Evolutionary conservation across 1,140 invertebrate species (phyloP).

Genomic region (Aphelinus atriplicis): DNA sequence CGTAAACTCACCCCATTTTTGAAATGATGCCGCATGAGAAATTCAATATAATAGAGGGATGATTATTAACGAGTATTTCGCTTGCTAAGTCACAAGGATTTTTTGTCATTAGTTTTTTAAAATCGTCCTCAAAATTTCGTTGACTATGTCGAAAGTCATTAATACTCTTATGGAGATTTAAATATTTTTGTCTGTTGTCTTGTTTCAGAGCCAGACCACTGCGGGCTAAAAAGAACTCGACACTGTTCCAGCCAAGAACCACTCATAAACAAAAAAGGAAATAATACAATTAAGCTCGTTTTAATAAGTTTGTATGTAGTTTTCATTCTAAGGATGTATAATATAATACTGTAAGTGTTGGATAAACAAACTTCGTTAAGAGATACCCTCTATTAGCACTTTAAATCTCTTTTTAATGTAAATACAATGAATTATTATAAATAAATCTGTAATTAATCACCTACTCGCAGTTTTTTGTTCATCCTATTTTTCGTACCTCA

Average conservation of each 20-base stretch:
- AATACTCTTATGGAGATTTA: too few species aligned
- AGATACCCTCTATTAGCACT: slow-evolving; percentile 42
- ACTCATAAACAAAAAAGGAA: slow-evolving; percentile 46
- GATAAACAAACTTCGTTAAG: slow-evolving; percentile 59
- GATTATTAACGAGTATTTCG: too few species aligned
- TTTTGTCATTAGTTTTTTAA: too few species aligned
- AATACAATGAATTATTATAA: slow-evolving; percentile 42
- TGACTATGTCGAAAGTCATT: too few species aligned
- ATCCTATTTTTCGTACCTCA: background rate
- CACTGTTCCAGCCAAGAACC: slow-evolving; percentile 54
- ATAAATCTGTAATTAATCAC: slow-evolving; percentile 41
- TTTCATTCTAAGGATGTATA: slow-evolving; percentile 59
- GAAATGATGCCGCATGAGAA: too few species aligned
- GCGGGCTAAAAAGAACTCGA: slow-evolving; percentile 44
- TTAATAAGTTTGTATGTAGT: slow-evolving; percentile 65
- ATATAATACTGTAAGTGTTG: slow-evolving; percentile 59
- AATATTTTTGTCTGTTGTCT: background rate
- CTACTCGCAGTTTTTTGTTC: background rate
- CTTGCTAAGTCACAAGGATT: too few species aligned
- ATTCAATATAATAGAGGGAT: too few species aligned
- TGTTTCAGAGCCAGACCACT: slow-evolving; percentile 53
- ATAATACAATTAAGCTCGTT: slow-evolving; percentile 60
- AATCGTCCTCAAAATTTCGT: too few species aligned
- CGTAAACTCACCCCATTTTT: too few species aligned
- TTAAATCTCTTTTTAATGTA: slow-evolving; percentile 39